Percentiles rank a stretch among this genome's conserved stretches.
phyloP scores from a whole-genome alignment of 2,113 vertebrate species.

The Anser brachyrhynchus region DNA sequence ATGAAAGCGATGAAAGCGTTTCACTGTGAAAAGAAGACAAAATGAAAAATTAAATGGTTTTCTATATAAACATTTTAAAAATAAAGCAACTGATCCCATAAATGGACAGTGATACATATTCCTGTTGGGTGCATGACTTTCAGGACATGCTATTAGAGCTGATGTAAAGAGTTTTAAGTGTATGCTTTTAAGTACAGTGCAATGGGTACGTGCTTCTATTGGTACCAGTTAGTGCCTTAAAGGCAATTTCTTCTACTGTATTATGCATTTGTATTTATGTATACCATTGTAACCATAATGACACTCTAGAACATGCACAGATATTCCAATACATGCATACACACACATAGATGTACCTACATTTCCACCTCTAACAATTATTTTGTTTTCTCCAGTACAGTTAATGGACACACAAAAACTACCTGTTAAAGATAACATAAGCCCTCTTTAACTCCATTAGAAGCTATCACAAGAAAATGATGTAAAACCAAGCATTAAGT shows the following conservation, averaged over 20 bases:
- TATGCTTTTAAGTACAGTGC: not conserved
- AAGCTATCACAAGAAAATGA: not conserved
- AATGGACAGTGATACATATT: not conserved
- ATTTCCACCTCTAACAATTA: not conserved
- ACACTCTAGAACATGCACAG: not conserved
- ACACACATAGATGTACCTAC: accelerated
- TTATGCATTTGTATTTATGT: not conserved
- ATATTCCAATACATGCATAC: not conserved
- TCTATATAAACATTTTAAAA: not conserved
- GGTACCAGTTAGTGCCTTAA: not conserved
- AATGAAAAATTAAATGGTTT: not conserved
- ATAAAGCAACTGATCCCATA: not conserved
- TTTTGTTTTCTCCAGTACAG: not conserved
- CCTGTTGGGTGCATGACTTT: not conserved
- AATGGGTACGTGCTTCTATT: not conserved
- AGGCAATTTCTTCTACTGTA: not conserved
- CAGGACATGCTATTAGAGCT: not conserved
- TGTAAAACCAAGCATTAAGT: not conserved
- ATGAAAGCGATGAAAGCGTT: conserved; percentile 42
- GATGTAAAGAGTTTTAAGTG: not conserved
- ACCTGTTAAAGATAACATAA: not conserved
- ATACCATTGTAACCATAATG: not conserved
- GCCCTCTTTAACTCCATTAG: not conserved
- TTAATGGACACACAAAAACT: not conserved
- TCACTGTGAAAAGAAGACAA: conserved; percentile 64